Base-by-base conservation (phyloP, 2,113 vertebrate genomes). In the Nothocercus julius region DNA sequence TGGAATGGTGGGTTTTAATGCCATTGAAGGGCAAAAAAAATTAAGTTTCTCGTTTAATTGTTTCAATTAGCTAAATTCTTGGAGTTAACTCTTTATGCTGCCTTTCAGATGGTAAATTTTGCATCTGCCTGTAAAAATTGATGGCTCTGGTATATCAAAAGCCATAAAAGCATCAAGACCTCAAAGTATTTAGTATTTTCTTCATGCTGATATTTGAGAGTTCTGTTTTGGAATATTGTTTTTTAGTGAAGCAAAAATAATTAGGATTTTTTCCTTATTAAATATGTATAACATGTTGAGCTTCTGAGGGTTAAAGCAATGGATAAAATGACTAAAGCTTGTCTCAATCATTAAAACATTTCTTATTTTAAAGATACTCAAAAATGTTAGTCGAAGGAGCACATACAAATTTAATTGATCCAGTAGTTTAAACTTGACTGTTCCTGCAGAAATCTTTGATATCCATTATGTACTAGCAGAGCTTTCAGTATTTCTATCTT, bases 71-170 rank as follows among this genome's bases (percentile, higher is more conserved):
- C 14, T 72, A 62, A 74, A 32, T 20, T 76, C 21, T 84, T 64
- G 44, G 67, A 85, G 49, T 72, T 93, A 17, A 32, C 6, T 54
- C 13, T 58, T 82, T 27, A 4, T 59, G 30, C 79, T 93, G 80
- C 63, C 62, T 45, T 96, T 82, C 62, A 67, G 45, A 36, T 84
- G 36, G 47, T 84, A 47, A 78, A 34, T 67, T 82, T 88, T 90
- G 27, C 40, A 64, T 90, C 86, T 89, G 59, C 67, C 73, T 45
- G 5, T 83, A 45, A 74, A 56, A 72, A 28, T 67, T 59, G 59
- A 94, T 70, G 67, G 72, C 81, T 79, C 11, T 59, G 40, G 54
- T 89, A 84, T 92, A 85, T 74, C 53, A 88, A 94, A 95, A 95
- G 94, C 91, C 91, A 92, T 90, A 95, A 62, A 92, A 90, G 56